Percentiles rank a stretch among this genome's conserved stretches.
phyloP scores from a whole-genome alignment of 2,113 vertebrate species.

The Tor tambroides region DNA sequence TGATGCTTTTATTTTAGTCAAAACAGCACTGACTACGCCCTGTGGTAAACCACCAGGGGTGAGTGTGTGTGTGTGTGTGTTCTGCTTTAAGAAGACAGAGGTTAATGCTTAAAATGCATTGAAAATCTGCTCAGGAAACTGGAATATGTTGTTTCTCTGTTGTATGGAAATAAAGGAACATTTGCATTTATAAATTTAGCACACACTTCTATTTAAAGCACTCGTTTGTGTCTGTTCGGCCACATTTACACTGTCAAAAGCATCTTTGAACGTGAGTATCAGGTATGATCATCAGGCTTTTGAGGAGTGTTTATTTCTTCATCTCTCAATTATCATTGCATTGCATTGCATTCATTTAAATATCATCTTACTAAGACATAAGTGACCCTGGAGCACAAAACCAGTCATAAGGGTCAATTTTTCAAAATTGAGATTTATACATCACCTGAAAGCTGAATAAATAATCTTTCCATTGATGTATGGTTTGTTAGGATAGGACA shows the following conservation, averaged over 20 bases:
- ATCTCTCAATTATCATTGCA: too few species aligned
- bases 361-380: not conserved
- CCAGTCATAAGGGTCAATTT: too few species aligned
- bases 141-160: not conserved
- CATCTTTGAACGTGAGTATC: too few species aligned
- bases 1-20: constrained; percentile 66
- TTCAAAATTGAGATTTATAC: too few species aligned
- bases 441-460: too few species aligned
- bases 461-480: too few species aligned
- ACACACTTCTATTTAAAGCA: not conserved
- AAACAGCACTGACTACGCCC: constrained; percentile 68
- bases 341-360: not conserved
- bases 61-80: constrained; percentile 16
- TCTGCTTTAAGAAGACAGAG: not conserved
- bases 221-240: not conserved
- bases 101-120: not conserved
- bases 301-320: too few species aligned
- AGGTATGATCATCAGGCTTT: too few species aligned
- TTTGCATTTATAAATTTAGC: not conserved
- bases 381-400: too few species aligned
- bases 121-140: not conserved
- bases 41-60: constrained; percentile 72
- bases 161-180: not conserved
- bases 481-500: too few species aligned
- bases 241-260: not conserved